Percentiles rank a stretch among this genome's conserved stretches.
phyloP scores from a whole-genome alignment of 2,113 vertebrate genomes.

The Galemys pyrenaicus region DNA sequence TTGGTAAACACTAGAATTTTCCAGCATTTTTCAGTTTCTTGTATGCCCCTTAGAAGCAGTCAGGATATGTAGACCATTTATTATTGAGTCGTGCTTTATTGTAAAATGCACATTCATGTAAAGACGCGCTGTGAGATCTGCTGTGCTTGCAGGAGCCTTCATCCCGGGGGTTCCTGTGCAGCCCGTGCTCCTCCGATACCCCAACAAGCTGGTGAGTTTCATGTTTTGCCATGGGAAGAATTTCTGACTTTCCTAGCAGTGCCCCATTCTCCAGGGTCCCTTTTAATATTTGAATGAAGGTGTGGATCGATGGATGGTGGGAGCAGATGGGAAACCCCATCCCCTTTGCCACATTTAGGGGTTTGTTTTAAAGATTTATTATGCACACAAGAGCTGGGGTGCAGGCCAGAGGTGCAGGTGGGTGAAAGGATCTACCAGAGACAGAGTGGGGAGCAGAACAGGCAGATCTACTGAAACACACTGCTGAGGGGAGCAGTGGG shows the following conservation, averaged over 20 bases:
- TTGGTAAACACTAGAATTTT: not conserved
- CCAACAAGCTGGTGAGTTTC: conserved; percentile 92
- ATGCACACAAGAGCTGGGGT: too few relatives aligned
- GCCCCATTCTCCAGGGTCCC: not conserved
- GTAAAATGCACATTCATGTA: not conserved
- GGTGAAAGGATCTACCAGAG: too few relatives aligned
- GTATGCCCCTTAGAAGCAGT: not conserved
- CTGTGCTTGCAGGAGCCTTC: conserved; percentile 93
- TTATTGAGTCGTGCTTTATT: not conserved
- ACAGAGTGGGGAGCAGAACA: too few relatives aligned
- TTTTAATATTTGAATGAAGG: not conserved
- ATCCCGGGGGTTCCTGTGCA: conserved; percentile 95
- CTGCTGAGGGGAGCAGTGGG: too few relatives aligned
- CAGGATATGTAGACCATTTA: not conserved
- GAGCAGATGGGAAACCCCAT: not conserved
- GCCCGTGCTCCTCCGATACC: conserved; percentile 94
- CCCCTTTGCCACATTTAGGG: not conserved
- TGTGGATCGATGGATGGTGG: not conserved
- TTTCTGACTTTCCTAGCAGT: not conserved
- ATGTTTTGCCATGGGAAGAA: not conserved
- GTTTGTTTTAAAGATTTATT: too few relatives aligned
- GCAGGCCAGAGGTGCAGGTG: too few relatives aligned
- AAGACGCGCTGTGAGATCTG: not conserved
- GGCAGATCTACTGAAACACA: too few relatives aligned
- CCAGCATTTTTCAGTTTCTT: not conserved